phyloP scores from a whole-genome alignment of 2,888 invertebrate species.

The Melitaea athalia region DNA sequence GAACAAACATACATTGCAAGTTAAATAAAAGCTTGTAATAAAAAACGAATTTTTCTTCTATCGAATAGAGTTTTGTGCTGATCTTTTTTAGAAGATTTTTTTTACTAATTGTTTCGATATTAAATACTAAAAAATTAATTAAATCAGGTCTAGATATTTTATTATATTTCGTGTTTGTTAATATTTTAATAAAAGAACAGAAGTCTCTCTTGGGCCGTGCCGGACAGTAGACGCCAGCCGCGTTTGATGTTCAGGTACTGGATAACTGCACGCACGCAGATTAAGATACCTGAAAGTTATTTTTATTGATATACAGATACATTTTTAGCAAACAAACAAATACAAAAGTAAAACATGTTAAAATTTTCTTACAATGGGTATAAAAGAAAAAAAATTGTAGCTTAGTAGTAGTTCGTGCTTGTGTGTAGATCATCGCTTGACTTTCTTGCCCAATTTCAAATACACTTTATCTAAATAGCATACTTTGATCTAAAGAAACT shows the following conservation, averaged over 20 bases:
- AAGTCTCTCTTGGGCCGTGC: constrained; percentile 92
- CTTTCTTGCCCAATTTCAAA: no score
- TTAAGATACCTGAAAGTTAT: constrained; percentile 86
- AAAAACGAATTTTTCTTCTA: not conserved
- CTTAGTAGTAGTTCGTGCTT: no score
- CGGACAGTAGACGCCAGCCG: constrained; percentile 92
- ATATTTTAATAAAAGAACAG: constrained; percentile 90
- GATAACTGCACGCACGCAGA: constrained; percentile 92
- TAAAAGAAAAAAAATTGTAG: no score
- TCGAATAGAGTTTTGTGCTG: not conserved
- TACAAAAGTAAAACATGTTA: no score
- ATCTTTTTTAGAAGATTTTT: not conserved
- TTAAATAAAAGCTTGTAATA: no score
- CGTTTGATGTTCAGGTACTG: constrained; percentile 95
- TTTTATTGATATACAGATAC: not conserved
- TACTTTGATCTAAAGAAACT: no score
- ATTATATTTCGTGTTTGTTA: not conserved
- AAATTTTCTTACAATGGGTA: no score
- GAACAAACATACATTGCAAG: no score
- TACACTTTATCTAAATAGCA: no score
- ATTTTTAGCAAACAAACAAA: not conserved
- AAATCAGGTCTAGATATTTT: not conserved
- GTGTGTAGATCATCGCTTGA: no score
- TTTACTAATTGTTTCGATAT: not conserved
- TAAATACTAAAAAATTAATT: not conserved